Evolutionary conservation across 2,888 invertebrate species (phyloP).

Genomic region (Acholoe squamosa): DNA sequence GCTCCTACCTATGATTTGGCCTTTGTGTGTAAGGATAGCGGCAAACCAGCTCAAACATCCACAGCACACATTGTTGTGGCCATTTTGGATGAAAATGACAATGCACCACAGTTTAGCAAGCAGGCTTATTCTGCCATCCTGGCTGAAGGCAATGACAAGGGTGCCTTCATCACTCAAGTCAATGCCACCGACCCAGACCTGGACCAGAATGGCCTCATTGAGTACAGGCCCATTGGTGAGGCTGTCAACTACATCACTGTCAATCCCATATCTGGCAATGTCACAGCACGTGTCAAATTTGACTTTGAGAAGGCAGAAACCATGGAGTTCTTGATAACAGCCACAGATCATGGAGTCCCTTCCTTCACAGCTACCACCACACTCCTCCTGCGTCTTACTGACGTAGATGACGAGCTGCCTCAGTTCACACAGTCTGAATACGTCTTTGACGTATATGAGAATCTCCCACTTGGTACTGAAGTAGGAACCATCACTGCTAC

Average conservation of each 20-base stretch:
- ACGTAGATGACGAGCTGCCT: slow-evolving; percentile 64
- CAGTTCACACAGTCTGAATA: slow-evolving; percentile 55
- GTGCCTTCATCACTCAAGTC: slow-evolving; percentile 50
- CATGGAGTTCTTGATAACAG: slow-evolving; percentile 45
- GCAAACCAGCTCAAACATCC: slow-evolving; percentile 68
- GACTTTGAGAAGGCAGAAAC: slow-evolving; percentile 37
- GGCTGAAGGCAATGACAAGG: slow-evolving; percentile 46
- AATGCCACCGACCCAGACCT: slow-evolving; percentile 58
- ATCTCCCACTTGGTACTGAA: slow-evolving; percentile 64
- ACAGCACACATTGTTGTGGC: slow-evolving; percentile 90
- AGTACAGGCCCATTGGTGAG: slow-evolving; percentile 46
- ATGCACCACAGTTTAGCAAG: slow-evolving; percentile 57
- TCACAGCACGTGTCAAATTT: slow-evolving; percentile 56
- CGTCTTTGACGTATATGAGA: slow-evolving; percentile 65
- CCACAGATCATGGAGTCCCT: slow-evolving; percentile 61
- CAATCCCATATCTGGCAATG: slow-evolving; percentile 57
- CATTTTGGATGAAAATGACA: slow-evolving; percentile 90
- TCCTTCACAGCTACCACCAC: slow-evolving; percentile 51
- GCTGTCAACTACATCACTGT: slow-evolving; percentile 46
- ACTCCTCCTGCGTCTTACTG: slow-evolving; percentile 15
- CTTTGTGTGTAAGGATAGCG: slow-evolving; percentile 67
- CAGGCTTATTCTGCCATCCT: slow-evolving; percentile 42
- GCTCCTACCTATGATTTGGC: slow-evolving; percentile 50
- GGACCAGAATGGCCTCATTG: slow-evolving; percentile 57
- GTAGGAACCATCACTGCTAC: slow-evolving; percentile 63